Percentiles rank a stretch among this genome's conserved stretches.
Conservation (phyloP, 2,888 invertebrate species). For the Lottia scabra region DNA sequence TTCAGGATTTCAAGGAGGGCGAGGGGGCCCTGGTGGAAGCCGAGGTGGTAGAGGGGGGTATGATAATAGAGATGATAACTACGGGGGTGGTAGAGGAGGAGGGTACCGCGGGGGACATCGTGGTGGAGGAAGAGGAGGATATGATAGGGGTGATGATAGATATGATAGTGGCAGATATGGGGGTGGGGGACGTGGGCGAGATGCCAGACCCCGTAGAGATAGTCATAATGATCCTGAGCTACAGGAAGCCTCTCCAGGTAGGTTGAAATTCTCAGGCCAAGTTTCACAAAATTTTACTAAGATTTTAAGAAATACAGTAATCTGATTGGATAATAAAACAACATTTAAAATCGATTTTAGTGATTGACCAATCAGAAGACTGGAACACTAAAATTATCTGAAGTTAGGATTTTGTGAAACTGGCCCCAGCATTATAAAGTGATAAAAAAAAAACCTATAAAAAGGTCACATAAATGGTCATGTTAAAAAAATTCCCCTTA, state of each 20-base stretch:
- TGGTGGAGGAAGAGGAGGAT: conserved; percentile 33
- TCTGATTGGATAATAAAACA: too few species aligned
- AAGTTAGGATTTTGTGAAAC: too few species aligned
- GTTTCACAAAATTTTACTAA: too few species aligned
- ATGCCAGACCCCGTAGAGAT: conserved; percentile 42
- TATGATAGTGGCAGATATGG: conserved; percentile 26
- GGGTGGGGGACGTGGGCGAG: conserved; percentile 25
- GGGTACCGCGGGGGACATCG: conserved; percentile 36
- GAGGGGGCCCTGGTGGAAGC: conserved; percentile 31
- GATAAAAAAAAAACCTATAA: too few species aligned
- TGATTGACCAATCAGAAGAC: too few species aligned
- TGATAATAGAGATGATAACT: conserved; percentile 29
- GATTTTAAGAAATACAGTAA: too few species aligned
- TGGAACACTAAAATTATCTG: too few species aligned
- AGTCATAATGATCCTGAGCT: conserved; percentile 52
- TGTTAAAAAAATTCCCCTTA: too few species aligned
- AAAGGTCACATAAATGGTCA: too few species aligned
- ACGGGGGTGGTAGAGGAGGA: conserved; percentile 33
- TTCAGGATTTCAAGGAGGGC: conserved; percentile 22
- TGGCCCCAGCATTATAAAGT: too few species aligned
- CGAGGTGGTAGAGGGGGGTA: conserved; percentile 27
- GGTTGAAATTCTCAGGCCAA: neutral
- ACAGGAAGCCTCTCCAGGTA: conserved; percentile 66
- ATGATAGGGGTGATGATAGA: conserved; percentile 32
- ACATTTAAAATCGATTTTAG: too few species aligned